A percentile compares a stretch with the other conserved stretches of the same genome.
phyloP scores from a whole-genome alignment of 2,888 invertebrate genomes.

The Microplitis manilae region DNA sequence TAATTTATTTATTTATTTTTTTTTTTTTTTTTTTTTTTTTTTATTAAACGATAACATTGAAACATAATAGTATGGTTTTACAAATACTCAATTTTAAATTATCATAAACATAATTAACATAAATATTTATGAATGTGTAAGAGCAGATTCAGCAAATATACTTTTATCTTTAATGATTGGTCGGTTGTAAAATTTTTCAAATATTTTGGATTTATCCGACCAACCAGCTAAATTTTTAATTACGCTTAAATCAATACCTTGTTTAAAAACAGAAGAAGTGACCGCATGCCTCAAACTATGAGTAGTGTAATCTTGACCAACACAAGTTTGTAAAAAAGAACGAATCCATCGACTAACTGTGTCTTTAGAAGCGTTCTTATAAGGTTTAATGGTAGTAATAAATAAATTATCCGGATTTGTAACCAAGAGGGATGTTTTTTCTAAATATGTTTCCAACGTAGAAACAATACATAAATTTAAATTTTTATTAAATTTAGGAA shows the following conservation, averaged over 20 bases:
- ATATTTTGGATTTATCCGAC: slow-evolving; percentile 33
- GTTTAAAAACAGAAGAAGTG: slow-evolving; percentile 37
- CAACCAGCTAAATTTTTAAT: slow-evolving; percentile 40
- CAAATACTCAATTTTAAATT: neutral
- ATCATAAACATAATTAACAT: slow-evolving; percentile 3
- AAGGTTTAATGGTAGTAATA: neutral
- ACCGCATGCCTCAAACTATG: slow-evolving; percentile 29
- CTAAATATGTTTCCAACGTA: too few relatives aligned
- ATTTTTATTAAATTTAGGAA: too few relatives aligned
- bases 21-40: neutral
- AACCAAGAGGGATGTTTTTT: too few relatives aligned
- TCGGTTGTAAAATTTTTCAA: slow-evolving; percentile 40
- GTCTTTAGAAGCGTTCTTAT: slow-evolving; percentile 22
- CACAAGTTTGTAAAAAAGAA: slow-evolving; percentile 2
- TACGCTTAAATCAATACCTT: slow-evolving; percentile 24
- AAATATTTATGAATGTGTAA: neutral
- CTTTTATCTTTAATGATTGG: slow-evolving; percentile 24
- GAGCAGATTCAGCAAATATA: slow-evolving; percentile 4
- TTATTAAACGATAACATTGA: neutral
- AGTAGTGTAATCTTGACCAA: neutral
- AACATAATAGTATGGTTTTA: too few relatives aligned
- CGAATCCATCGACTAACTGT: slow-evolving; percentile 24
- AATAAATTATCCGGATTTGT: neutral
- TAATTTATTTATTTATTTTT: neutral
- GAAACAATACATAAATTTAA: too few relatives aligned